phyloP scores from a whole-genome alignment of 2,113 vertebrate genomes.

The Amphiprion percula region DNA sequence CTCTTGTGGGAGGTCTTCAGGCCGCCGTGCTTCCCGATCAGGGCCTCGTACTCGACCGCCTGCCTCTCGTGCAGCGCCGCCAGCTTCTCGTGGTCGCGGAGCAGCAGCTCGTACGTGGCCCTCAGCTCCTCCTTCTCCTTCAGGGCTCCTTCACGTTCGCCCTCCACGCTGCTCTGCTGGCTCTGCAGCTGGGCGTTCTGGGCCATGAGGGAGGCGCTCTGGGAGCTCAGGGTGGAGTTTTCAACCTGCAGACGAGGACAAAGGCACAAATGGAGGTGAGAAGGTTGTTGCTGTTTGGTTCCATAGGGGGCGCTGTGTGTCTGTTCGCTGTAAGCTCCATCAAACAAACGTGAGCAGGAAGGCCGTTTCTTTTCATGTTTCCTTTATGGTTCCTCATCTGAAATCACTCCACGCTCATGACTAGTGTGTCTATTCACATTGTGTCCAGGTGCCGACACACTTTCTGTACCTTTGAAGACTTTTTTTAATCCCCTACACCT shows the following conservation, averaged over 20 bases:
- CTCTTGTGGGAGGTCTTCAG: conserved; percentile 93
- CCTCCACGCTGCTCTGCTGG: conserved; percentile 93
- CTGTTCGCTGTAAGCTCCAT: neutral
- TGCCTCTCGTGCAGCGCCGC: conserved; percentile 95
- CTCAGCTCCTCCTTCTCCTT: conserved; percentile 94
- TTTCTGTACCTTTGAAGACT: neutral
- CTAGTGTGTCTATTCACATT: neutral
- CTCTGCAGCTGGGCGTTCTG: conserved; percentile 95
- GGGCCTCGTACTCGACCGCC: conserved; percentile 91
- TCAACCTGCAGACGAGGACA: conserved; percentile 88
- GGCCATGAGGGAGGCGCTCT: conserved; percentile 92
- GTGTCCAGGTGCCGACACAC: conserved; percentile 21
- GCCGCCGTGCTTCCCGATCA: conserved; percentile 94
- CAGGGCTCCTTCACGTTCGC: conserved; percentile 89
- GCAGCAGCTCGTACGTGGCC: conserved; percentile 91
- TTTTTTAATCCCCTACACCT: neutral
- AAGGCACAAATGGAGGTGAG: neutral
- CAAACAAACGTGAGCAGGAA: conserved; percentile 24
- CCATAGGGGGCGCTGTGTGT: conserved; percentile 62
- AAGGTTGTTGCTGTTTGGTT: neutral
- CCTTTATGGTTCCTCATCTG: conserved; percentile 40
- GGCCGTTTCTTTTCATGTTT: conserved; percentile 41
- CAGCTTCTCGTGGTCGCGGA: conserved; percentile 95
- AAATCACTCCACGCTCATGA: conserved; percentile 30
- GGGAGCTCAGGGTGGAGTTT: conserved; percentile 94